Evolutionary conservation across 1,140 invertebrate genomes (phyloP).

Genomic region (Drosophila athabasca): DNA sequence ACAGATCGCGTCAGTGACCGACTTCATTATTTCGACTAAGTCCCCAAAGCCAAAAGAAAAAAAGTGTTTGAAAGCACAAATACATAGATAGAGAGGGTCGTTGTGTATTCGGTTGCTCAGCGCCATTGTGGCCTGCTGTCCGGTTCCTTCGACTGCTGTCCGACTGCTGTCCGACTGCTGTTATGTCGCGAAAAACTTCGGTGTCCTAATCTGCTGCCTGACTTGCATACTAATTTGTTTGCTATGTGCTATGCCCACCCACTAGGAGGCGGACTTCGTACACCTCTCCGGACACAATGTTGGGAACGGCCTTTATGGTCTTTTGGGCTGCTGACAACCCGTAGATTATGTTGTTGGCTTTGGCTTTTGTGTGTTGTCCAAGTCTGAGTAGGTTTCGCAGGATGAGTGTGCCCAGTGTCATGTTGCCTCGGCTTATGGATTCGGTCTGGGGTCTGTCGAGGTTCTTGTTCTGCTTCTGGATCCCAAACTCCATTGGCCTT

Average conservation of each 20-base stretch:
- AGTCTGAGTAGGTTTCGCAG: conserved; percentile 46
- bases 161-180: conserved; percentile 54
- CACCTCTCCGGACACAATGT: conserved; percentile 21
- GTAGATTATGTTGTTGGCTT: conserved; percentile 82
- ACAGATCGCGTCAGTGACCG: conserved; percentile 62
- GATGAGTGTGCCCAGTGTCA: conserved; percentile 37
- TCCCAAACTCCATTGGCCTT: conserved; percentile 34
- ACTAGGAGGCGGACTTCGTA: not conserved
- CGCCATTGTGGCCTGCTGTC: conserved; percentile 55
- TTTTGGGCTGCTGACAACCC: conserved; percentile 75
- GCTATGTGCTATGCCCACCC: conserved; percentile 24
- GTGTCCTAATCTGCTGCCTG: conserved; percentile 80
- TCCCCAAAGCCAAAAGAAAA: conserved; percentile 35
- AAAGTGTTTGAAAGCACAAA: conserved; percentile 37
- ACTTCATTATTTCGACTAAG: conserved; percentile 71
- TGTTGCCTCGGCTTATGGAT: conserved; percentile 66
- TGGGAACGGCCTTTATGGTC: conserved; percentile 65
- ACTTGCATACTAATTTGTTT: conserved; percentile 83
- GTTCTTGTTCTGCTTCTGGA: conserved; percentile 13
- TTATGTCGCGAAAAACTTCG: conserved; percentile 81
- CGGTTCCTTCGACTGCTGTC: conserved; percentile 51
- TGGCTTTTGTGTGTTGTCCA: conserved; percentile 60
- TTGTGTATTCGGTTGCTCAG: conserved; percentile 7
- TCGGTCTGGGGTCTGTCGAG: conserved; percentile 30
- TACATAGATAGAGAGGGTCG: conserved; percentile 15